These are phyloP conservation scores for Zenarchopterus dispar DNA, from an alignment of 2,797 vertebrate species.

Conservation along the genomic window DNA sequence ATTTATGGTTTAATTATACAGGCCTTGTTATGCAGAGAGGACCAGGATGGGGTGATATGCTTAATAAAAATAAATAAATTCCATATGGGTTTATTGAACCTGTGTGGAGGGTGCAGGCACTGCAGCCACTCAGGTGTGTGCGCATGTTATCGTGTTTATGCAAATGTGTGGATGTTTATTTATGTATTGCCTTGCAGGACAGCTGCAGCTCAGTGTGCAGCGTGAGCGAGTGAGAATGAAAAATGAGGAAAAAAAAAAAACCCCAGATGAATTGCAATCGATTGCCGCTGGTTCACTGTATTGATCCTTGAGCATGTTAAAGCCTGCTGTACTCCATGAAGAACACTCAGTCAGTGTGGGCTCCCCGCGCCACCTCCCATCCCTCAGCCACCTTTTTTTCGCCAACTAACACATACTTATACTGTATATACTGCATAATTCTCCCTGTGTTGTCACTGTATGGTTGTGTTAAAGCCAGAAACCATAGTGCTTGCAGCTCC, in stretches of 20 bases:
- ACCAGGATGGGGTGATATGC: constrained; percentile 77
- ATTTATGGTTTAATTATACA: constrained; percentile 84
- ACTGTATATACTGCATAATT: constrained; percentile 54
- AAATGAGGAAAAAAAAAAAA: constrained; percentile 59
- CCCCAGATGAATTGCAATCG: constrained; percentile 78
- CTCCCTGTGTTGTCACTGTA: constrained; percentile 45
- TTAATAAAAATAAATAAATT: constrained; percentile 84
- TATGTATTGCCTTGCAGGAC: constrained; percentile 70
- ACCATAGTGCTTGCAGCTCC: constrained; percentile 27
- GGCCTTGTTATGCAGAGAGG: constrained; percentile 81
- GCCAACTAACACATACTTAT: constrained; percentile 45
- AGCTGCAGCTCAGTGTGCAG: constrained; percentile 46
- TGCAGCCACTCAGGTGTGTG: constrained; percentile 48
- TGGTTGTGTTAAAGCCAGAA: constrained; percentile 50
- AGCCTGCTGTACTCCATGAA: constrained; percentile 74
- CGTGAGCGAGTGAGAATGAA: constrained; percentile 73
- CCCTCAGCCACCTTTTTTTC: constrained; percentile 15
- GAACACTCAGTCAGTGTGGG: constrained; percentile 65
- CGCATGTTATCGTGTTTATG: constrained; percentile 36
- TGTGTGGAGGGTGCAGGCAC: constrained; percentile 47
- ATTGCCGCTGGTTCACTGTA: constrained; percentile 75
- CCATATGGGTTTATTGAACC: constrained; percentile 77
- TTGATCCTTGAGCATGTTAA: constrained; percentile 78
- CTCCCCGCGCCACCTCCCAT: constrained; percentile 9
- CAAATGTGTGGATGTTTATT: constrained; percentile 66